These are phyloP conservation scores for Troglohyphantes excavatus DNA, from an alignment of 2,888 invertebrate species.

Conservation along the genomic window DNA sequence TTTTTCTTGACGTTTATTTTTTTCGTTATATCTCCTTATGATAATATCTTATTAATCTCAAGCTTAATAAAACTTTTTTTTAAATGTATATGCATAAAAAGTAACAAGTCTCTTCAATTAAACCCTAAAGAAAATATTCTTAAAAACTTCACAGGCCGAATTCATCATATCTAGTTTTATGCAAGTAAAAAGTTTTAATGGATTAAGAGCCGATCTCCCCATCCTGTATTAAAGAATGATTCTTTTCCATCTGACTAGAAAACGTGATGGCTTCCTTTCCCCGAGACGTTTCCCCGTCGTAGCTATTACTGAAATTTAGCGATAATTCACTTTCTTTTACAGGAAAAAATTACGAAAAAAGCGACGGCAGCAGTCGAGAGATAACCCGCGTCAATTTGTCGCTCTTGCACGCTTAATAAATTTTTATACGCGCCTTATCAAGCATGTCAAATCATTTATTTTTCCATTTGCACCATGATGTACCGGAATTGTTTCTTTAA, in stretches of 20 bases:
- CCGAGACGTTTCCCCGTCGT: constrained; percentile 24
- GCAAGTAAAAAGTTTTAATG: constrained; percentile 23
- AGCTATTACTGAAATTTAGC: constrained; percentile 64
- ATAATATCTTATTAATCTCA: no score
- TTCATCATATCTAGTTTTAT: background rate
- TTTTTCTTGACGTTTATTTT: no score
- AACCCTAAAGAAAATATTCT: background rate
- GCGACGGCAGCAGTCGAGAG: constrained; percentile 42
- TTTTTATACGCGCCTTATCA: constrained; percentile 76
- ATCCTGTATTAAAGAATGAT: constrained; percentile 35
- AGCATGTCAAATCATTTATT: constrained; percentile 78
- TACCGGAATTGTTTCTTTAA: constrained; percentile 77
- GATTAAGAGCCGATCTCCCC: constrained; percentile 14
- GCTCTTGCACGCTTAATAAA: constrained; percentile 73
- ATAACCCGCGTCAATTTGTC: constrained; percentile 77
- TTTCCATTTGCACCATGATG: constrained; percentile 72
- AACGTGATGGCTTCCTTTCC: constrained; percentile 6
- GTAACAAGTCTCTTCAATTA: background rate
- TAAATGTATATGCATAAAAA: no score
- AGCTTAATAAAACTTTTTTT: no score
- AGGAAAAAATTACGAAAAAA: constrained; percentile 32
- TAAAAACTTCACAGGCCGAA: background rate
- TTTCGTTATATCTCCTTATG: no score
- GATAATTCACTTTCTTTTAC: constrained; percentile 72
- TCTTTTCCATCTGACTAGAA: constrained; percentile 55